Evolutionary conservation across 2,888 invertebrate species (phyloP).

Genomic region (Acanthoscelides obtectus): DNA sequence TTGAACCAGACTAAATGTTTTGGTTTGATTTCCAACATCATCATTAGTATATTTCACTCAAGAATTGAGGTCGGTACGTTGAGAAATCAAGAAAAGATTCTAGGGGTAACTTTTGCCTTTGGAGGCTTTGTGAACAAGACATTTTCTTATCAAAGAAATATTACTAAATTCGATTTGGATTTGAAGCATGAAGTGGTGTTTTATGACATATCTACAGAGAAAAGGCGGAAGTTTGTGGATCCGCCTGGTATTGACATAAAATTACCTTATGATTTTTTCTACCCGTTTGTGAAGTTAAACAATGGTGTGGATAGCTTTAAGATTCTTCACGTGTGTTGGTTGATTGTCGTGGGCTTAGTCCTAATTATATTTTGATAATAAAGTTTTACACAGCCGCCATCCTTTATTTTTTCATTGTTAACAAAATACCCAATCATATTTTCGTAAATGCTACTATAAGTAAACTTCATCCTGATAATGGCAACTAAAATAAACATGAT

Average conservation of each 20-base stretch:
- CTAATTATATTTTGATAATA: background rate
- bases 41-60: constrained; percentile 49
- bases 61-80: constrained; percentile 37
- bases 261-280: constrained; percentile 61
- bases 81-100: constrained; percentile 41
- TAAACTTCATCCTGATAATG: too few relatives aligned
- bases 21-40: constrained; percentile 40
- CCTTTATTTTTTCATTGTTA: too few relatives aligned
- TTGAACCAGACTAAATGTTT: constrained; percentile 38
- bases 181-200: constrained; percentile 37
- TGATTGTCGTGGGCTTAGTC: background rate
- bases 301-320: constrained; percentile 16
- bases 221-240: constrained; percentile 48
- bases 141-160: constrained; percentile 18
- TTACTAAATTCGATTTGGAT: constrained; percentile 21
- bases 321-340: background rate
- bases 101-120: constrained; percentile 35
- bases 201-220: constrained; percentile 50
- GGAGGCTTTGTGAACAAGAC: constrained; percentile 18
- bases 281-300: constrained; percentile 50
- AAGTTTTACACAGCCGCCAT: background rate
- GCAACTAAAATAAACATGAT: too few relatives aligned
- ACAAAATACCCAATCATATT: too few relatives aligned
- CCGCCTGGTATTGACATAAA: constrained; percentile 54
- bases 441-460: too few relatives aligned